These are phyloP conservation scores for Biston betularia DNA, from an alignment of 2,888 invertebrate species.

Conservation along the genomic window DNA sequence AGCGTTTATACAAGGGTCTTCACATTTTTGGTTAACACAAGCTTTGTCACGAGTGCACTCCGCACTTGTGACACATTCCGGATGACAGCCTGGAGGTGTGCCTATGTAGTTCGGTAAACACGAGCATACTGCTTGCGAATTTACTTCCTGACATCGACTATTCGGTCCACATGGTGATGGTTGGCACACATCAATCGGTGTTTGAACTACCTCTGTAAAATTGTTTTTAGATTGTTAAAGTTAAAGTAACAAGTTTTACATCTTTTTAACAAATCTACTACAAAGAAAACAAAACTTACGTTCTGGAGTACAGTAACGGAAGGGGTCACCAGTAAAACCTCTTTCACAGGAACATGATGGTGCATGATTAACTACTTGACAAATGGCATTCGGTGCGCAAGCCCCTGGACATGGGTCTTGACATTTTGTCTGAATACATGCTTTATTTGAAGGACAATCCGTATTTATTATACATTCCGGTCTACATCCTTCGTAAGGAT, in stretches of 20 bases:
- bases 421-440: constrained; percentile 91
- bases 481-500: constrained; percentile 91
- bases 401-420: constrained; percentile 92
- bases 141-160: constrained; percentile 90
- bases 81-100: constrained; percentile 90
- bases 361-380: constrained; percentile 90
- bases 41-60: constrained; percentile 91
- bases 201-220: constrained; percentile 61
- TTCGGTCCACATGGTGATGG: constrained; percentile 92
- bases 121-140: constrained; percentile 91
- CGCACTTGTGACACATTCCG: constrained; percentile 91
- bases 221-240: background rate
- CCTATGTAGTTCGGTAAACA: constrained; percentile 90
- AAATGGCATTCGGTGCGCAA: constrained; percentile 91
- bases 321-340: constrained; percentile 92
- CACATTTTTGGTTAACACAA: constrained; percentile 92
- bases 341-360: constrained; percentile 89
- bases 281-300: constrained; percentile 76
- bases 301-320: constrained; percentile 86
- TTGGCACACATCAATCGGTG: constrained; percentile 85
- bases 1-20: constrained; percentile 90
- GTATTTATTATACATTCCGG: constrained; percentile 90
- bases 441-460: constrained; percentile 89
- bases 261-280: background rate
- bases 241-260: constrained; percentile 13